A percentile compares a stretch with the other conserved stretches of the same genome.
Evolutionary conservation across 1,140 invertebrate species (phyloP).

Genomic region (Triops cancriformis): DNA sequence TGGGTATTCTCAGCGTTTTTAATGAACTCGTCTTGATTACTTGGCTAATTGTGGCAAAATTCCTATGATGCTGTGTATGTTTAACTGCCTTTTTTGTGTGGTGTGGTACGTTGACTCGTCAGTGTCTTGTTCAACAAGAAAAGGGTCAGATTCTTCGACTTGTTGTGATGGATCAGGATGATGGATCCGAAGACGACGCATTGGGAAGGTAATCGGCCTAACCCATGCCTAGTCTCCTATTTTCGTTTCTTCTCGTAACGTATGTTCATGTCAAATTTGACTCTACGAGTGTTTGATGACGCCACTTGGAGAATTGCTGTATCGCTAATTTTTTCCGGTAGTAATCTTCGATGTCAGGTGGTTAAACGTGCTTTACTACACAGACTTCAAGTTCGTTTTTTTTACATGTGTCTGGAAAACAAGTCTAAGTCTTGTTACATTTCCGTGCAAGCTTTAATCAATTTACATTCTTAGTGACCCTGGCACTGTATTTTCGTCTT

Average conservation of each 20-base stretch:
- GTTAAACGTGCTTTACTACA: not conserved
- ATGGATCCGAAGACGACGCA: constrained; percentile 32
- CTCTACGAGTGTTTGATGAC: not conserved
- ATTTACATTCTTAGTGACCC: not conserved
- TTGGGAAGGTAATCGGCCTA: constrained; percentile 32
- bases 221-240: constrained; percentile 17
- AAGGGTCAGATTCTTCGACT: constrained; percentile 31
- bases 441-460: not conserved
- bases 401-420: not conserved
- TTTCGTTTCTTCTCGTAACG: not conserved
- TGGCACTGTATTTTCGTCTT: not conserved
- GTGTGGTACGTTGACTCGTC: constrained; percentile 15
- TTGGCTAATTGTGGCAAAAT: not conserved
- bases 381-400: not conserved
- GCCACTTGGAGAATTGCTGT: not conserved
- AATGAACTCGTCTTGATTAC: not conserved
- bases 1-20: not conserved
- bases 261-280: not conserved
- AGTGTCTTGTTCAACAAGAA: constrained; percentile 20
- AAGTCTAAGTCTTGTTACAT: not conserved
- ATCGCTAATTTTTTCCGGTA: too few relatives aligned
- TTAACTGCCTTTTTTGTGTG: constrained; percentile 6
- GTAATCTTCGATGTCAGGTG: too few relatives aligned
- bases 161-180: constrained; percentile 34
- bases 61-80: not conserved